Conservation (phyloP, 2,888 invertebrate genomes). For the Cantharis rufa region DNA sequence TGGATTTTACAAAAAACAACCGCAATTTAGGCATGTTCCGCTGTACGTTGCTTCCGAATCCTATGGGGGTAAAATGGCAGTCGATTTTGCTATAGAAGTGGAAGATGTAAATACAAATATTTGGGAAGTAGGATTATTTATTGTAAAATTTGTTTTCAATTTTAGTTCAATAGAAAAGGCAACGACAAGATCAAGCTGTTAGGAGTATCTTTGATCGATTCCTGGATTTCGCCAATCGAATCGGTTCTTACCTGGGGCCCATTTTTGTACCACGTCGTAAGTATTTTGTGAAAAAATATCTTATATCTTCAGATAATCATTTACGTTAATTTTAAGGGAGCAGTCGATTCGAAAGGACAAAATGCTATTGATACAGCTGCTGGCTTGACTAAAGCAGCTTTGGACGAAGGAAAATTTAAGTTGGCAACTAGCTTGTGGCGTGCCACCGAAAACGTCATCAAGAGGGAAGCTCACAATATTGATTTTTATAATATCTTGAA, state of each 20-base stretch:
- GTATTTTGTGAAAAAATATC: constrained; percentile 8
- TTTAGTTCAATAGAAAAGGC: constrained; percentile 35
- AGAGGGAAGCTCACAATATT: constrained; percentile 65
- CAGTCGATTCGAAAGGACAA: constrained; percentile 71
- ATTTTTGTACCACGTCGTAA: constrained; percentile 72
- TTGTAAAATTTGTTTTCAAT: not conserved
- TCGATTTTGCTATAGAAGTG: constrained; percentile 19
- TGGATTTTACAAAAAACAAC: constrained; percentile 57
- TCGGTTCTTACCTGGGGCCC: constrained; percentile 84
- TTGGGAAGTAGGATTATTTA: not conserved
- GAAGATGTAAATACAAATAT: constrained; percentile 32
- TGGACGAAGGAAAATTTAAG: constrained; percentile 53
- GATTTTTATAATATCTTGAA: constrained; percentile 83
- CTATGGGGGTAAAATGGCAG: constrained; percentile 68
- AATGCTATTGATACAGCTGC: constrained; percentile 64
- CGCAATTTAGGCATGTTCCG: constrained; percentile 60
- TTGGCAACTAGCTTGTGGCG: constrained; percentile 59
- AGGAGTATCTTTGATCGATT: constrained; percentile 84
- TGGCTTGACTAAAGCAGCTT: constrained; percentile 59
- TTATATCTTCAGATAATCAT: not conserved
- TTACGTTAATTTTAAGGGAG: constrained; percentile 52
- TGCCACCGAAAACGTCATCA: constrained; percentile 65
- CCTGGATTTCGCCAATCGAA: constrained; percentile 89
- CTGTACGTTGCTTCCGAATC: constrained; percentile 68
- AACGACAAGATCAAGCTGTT: constrained; percentile 64